A percentile compares a stretch with the other conserved stretches of the same genome.
Evolutionary conservation across 1,140 invertebrate species (phyloP).

Genomic region (Zaprionus nigranus): DNA sequence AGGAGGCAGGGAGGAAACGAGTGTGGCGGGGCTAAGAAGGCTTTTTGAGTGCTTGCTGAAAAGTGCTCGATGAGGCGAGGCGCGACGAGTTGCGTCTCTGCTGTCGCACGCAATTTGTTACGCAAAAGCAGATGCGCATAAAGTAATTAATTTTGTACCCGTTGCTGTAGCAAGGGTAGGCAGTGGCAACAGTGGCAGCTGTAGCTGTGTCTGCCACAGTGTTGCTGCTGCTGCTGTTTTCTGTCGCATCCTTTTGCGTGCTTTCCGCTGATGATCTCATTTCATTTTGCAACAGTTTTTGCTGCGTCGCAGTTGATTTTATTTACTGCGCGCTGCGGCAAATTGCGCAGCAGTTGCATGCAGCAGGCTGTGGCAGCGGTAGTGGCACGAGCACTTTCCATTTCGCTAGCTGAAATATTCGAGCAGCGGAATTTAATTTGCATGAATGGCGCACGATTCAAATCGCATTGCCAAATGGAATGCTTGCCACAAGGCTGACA

Average conservation of each 20-base stretch:
- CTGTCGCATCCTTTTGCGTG: not conserved
- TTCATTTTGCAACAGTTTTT: constrained; percentile 35
- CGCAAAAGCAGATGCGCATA: constrained; percentile 66
- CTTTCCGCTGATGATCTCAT: constrained; percentile 54
- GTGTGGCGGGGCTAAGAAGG: not conserved
- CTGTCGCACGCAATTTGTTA: constrained; percentile 62
- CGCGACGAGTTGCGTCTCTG: not conserved
- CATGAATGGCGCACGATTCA: constrained; percentile 50
- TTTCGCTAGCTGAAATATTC: constrained; percentile 46
- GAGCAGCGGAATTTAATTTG: constrained; percentile 53
- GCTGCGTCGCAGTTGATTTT: constrained; percentile 57
- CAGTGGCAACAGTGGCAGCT: not conserved
- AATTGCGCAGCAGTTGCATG: constrained; percentile 49
- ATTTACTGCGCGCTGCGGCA: constrained; percentile 19
- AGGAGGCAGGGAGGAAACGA: not conserved
- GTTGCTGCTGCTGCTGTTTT: not conserved
- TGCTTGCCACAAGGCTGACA: constrained; percentile 10
- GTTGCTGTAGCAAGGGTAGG: not conserved
- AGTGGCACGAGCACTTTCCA: constrained; percentile 27
- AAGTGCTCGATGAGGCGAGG: constrained; percentile 49
- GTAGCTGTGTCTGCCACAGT: not conserved
- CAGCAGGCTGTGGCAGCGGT: constrained; percentile 5
- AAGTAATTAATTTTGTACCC: constrained; percentile 60
- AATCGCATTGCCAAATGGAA: constrained; percentile 35
- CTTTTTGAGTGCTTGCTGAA: constrained; percentile 39